A percentile compares a stretch with the other conserved stretches of the same genome.
Conservation (phyloP, 2,888 invertebrate genomes). For the Prosopocoilus inquinatus region DNA sequence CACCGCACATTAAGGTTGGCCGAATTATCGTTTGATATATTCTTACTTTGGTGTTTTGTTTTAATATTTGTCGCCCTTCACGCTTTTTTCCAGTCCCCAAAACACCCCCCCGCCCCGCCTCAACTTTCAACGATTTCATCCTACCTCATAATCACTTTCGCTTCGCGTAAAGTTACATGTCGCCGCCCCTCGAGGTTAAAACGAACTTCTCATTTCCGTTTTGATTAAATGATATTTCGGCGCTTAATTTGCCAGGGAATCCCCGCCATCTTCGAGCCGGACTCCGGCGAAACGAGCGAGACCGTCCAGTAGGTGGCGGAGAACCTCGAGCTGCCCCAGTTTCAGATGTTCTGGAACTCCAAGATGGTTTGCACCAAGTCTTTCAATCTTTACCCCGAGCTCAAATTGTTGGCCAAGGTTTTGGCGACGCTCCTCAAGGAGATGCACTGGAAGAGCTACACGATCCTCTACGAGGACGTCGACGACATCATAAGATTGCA, state of each 20-base stretch:
- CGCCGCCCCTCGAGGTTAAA: too few species aligned
- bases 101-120: too few species aligned
- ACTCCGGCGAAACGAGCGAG: slow-evolving; percentile 62
- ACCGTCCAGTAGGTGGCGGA: slow-evolving; percentile 84
- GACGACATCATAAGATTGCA: slow-evolving; percentile 74
- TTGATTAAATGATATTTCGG: too few species aligned
- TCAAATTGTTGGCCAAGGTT: slow-evolving; percentile 63
- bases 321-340: slow-evolving; percentile 80
- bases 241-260: slow-evolving; percentile 69
- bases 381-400: slow-evolving; percentile 74
- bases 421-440: slow-evolving; percentile 65
- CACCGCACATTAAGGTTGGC: too few species aligned
- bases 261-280: slow-evolving; percentile 82
- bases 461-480: slow-evolving; percentile 75
- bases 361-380: slow-evolving; percentile 51
- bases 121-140: too few species aligned
- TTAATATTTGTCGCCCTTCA: too few species aligned
- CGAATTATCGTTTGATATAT: too few species aligned
- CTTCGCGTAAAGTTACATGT: too few species aligned
- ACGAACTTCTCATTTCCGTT: too few species aligned
- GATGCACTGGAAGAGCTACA: slow-evolving; percentile 74
- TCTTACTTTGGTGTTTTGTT: too few species aligned
- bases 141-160: too few species aligned
- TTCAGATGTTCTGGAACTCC: slow-evolving; percentile 74
- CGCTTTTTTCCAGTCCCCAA: too few species aligned